phyloP scores from a whole-genome alignment of 1,140 invertebrate genomes.

The Drosophila leontia region DNA sequence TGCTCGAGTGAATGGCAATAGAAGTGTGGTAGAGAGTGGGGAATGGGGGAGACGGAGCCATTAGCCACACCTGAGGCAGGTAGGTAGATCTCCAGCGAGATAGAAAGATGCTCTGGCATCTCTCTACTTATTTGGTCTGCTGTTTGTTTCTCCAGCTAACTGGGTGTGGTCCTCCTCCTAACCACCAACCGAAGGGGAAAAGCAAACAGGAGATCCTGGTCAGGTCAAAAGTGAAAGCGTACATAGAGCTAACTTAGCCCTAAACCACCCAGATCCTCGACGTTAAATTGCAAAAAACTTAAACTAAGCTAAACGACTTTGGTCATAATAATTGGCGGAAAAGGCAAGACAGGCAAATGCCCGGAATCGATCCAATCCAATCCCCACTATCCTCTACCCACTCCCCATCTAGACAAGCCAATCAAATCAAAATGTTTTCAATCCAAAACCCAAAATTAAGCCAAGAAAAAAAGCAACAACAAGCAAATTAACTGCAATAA shows the following conservation, averaged over 20 bases:
- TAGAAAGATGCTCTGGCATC: conserved; percentile 29
- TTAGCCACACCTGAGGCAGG: conserved; percentile 14
- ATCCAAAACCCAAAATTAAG: conserved; percentile 30
- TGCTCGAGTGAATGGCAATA: conserved; percentile 36
- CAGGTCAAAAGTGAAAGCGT: conserved; percentile 12
- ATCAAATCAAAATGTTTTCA: conserved; percentile 38
- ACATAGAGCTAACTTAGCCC: conserved; percentile 2
- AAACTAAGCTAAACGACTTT: conserved; percentile 15
- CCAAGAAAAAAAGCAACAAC: conserved; percentile 6
- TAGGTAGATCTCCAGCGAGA: conserved; percentile 13
- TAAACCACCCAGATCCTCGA: neutral
- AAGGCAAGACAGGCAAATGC: conserved; percentile 35
- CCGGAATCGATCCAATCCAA: conserved; percentile 37
- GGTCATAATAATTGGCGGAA: conserved; percentile 73
- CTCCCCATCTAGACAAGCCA: conserved; percentile 8
- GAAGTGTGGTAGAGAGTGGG: conserved; percentile 12
- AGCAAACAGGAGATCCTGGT: conserved; percentile 13
- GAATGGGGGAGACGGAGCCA: neutral
- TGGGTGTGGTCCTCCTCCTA: conserved; percentile 23
- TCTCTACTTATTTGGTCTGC: conserved; percentile 26
- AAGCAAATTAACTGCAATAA: conserved; percentile 28
- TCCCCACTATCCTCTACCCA: conserved; percentile 4
- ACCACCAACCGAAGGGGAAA: neutral
- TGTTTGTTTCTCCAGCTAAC: conserved; percentile 3
- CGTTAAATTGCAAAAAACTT: conserved; percentile 38